Conservation (phyloP, 2,113 vertebrate species). For the Hyperopisus bebe region DNA sequence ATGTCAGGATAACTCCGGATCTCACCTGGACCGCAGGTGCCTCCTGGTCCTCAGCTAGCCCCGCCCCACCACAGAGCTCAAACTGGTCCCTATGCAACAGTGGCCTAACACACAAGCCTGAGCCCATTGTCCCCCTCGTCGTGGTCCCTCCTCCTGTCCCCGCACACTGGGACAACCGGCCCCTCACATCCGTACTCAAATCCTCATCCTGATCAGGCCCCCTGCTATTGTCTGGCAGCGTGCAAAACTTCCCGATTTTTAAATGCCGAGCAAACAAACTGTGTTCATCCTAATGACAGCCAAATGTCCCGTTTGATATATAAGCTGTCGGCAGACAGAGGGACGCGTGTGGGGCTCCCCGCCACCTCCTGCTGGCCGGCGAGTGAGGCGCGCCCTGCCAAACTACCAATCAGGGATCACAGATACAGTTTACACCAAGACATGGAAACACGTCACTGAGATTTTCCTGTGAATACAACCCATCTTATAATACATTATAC, state of each 20-base stretch:
- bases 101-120: constrained; percentile 46
- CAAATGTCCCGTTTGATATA: neutral
- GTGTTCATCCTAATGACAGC: neutral
- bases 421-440: neutral
- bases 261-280: neutral
- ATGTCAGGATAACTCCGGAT: neutral
- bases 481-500: neutral
- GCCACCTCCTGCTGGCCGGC: neutral
- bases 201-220: neutral
- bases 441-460: neutral
- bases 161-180: neutral
- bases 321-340: neutral
- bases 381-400: neutral
- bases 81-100: constrained; percentile 24
- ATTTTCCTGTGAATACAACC: neutral
- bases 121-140: constrained; percentile 42
- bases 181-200: neutral
- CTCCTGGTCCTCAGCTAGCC: constrained; percentile 45
- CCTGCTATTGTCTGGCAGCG: neutral
- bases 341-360: neutral
- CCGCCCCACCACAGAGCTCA: constrained; percentile 49
- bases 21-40: constrained; percentile 40
- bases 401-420: neutral
- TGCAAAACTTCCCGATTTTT: neutral
- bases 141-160: neutral